Evolutionary conservation across 1,140 invertebrate genomes (phyloP), one percentile per base, ranked within the genome.

Genomic region (Melitaea cinxia): DNA sequence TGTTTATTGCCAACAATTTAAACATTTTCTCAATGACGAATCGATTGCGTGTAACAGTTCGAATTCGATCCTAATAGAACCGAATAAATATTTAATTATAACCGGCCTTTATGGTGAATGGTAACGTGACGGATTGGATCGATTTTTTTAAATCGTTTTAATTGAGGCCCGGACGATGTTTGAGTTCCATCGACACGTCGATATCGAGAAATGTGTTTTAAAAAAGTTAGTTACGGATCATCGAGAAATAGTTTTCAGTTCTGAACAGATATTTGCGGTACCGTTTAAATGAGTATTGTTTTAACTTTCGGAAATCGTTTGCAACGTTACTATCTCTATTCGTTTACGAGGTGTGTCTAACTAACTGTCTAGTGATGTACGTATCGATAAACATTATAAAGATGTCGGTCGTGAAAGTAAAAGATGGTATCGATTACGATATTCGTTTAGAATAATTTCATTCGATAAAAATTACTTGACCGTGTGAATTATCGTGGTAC

Each of bases 21-120:
- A 77, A 63, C 72, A 82, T 88, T 88, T 82, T 82, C 68, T 82
- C 73, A 65, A 76, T 79, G 75, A 82, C 85, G 77, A 88, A 87
- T 88, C 79, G 80, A 88, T 88, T 85, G 61, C 19, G 60, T 68
- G 67, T 83, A 80, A 78, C 79, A 78, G 75, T 84, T 77, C 70
- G 62, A 73, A 70, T 78, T 75, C 75, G 75, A 78, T 82, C 62
- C 72, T 80, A 85, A 86, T 86, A 65, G 77, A 82, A 83, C 85
- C 79, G 83, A 84, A 78, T 85, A 85, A 86, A 88, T 88, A 88
- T 88, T 88, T 84, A 86, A 88, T 88, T 81, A 80, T 83, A n/a
- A n/a, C n/a, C 71, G 68, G 69, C 70, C 37, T 42, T 17, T 42
- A 88, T 84, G 74, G 80, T 76, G 73, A 84, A 85, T 83, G 80